Percentiles rank a stretch among this genome's conserved stretches.
Conservation (phyloP, 2,113 vertebrate species). For the Hassar affinis region DNA sequence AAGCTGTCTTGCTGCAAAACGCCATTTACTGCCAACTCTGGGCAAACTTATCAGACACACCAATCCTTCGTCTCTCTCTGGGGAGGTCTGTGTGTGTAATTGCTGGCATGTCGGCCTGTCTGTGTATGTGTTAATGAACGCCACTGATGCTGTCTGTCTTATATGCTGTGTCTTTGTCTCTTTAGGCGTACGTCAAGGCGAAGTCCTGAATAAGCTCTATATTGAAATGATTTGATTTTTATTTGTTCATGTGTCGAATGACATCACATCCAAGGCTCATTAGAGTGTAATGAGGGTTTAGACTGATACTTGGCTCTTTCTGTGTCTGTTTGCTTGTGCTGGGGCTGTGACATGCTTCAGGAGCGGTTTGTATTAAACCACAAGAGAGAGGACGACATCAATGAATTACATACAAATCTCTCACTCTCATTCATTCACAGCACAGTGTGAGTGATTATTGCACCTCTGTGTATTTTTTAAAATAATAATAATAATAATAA, state of each 20-base stretch:
- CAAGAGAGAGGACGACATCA: constrained; percentile 2
- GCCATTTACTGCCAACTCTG: constrained; percentile 16
- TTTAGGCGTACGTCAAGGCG: background rate
- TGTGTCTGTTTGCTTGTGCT: background rate
- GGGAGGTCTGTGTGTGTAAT: background rate
- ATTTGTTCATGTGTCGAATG: background rate
- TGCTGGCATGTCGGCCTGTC: constrained; percentile 7
- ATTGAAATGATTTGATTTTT: background rate
- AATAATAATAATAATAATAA: background rate
- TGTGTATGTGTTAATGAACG: constrained; percentile 9
- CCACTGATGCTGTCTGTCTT: background rate
- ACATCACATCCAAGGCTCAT: constrained; percentile 15
- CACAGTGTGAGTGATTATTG: background rate
- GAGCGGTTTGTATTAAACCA: background rate
- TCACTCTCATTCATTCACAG: background rate
- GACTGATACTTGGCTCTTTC: background rate
- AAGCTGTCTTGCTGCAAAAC: constrained; percentile 32
- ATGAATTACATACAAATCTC: constrained; percentile 21
- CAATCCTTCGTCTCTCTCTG: background rate
- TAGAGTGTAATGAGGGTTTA: constrained; percentile 33
- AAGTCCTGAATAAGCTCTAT: background rate
- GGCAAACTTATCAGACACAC: constrained; percentile 20
- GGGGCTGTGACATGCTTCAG: background rate
- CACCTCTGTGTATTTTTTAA: background rate
- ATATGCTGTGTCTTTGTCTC: background rate